Evolutionary conservation across 2,113 vertebrate species (phyloP).

Genomic region (Cyanistes caeruleus): DNA sequence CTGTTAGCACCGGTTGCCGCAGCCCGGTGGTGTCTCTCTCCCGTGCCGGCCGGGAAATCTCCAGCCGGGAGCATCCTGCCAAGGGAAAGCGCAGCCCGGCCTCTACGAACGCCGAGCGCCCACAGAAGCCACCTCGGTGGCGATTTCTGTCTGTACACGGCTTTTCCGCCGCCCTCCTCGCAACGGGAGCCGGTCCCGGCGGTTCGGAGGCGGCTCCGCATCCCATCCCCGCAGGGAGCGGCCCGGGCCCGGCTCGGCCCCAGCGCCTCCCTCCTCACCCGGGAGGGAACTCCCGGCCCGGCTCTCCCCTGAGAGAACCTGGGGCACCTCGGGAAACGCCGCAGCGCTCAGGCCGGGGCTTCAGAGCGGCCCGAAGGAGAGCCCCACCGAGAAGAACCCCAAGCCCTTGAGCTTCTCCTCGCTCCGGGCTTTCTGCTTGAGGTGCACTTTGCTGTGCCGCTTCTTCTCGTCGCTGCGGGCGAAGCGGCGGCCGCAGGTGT

Average conservation of each 20-base stretch:
- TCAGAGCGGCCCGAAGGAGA: constrained; percentile 77
- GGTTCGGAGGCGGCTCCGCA: neutral
- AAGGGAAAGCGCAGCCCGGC: neutral
- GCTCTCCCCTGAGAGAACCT: neutral
- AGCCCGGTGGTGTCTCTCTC: neutral
- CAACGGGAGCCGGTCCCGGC: neutral
- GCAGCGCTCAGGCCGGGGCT: accelerated
- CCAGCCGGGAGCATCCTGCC: neutral
- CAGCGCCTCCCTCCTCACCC: neutral
- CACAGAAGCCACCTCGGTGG: accelerated
- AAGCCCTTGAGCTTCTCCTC: constrained; percentile 90
- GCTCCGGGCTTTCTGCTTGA: constrained; percentile 93
- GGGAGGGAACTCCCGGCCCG: neutral
- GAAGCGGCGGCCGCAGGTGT: constrained; percentile 94
- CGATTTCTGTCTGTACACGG: neutral
- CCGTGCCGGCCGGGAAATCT: neutral
- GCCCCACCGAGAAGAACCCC: constrained; percentile 78
- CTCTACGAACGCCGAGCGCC: neutral
- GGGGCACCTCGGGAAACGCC: neutral
- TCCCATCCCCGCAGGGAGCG: neutral
- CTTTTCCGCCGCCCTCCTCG: neutral
- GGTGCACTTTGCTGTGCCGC: constrained; percentile 92
- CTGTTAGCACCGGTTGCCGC: neutral
- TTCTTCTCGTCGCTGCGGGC: constrained; percentile 94
- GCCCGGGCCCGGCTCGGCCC: neutral